Base-by-base conservation (phyloP, 2,113 vertebrate species). In the Oncorhynchus mykiss region DNA sequence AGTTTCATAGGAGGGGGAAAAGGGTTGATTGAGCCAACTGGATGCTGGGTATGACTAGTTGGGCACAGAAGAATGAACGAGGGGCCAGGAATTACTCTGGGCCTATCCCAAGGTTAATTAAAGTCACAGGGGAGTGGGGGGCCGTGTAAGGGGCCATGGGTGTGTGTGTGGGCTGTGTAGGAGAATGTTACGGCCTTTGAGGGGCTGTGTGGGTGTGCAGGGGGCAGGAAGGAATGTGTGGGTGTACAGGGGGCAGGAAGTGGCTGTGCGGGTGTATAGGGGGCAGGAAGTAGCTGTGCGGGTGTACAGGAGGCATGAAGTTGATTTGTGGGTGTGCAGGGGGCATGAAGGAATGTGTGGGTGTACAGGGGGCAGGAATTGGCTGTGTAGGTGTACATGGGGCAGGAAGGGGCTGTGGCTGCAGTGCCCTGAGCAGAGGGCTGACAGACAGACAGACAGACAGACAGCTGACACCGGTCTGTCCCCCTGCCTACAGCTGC, bases 381-480 rank as follows among this genome's bases (percentile, higher is more conserved):
- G 70, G 59, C 60, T 72, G 75, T 73, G 66, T 70, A 8, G 39
- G 39, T 45, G 39, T 45, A 45, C 39, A n/a, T 1, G 51, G 70
- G 18, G 70, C 54, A 49, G 27, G 70, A 25, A 29, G 51, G 27
- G 70, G 27, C 49, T 72, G 70, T 59, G 51, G 14, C 29, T 9
- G 9, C 31, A 20, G 29, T 31, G 18, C 24, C 11, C 11, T 62
- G 71, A 59, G 49, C 54, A 24, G 34, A 66, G 14, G 48, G 45
- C 7, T 39, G 39, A 27, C 39, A 7, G 39, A 59, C 25, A 67
- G 77, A 27, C 39, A 7, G 39, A 59, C 25, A 67, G 77, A 8
- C 8, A 34, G 8, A 81, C 82, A 86, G 85, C 82, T 86, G 82
- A 80, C 81, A 88, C 70, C 73, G 77, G 77, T 80, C 39, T 18